Conservation (phyloP, 2,888 invertebrate species). For the Neria commutata region DNA sequence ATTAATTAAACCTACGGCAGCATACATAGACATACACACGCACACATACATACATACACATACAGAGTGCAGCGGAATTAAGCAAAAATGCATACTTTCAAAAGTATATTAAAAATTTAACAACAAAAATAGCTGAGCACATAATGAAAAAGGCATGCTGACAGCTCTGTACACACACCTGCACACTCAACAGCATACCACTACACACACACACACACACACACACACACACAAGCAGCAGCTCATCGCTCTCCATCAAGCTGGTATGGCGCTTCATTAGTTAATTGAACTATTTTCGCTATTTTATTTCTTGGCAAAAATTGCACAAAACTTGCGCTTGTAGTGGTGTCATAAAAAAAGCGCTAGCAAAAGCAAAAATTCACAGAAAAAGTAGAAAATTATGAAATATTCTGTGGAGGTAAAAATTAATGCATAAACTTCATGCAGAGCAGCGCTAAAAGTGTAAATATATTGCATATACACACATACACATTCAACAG, state of each 20-base stretch:
- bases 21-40: not conserved
- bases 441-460: not conserved
- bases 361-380: not conserved
- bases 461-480: not conserved
- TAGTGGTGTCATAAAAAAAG: not conserved
- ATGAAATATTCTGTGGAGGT: not conserved
- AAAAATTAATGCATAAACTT: not conserved
- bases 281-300: not conserved
- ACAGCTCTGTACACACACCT: not conserved
- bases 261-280: not conserved
- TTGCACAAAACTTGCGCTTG: too few species aligned
- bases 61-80: too few species aligned
- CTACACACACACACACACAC: not conserved
- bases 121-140: too few species aligned
- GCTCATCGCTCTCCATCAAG: not conserved
- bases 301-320: too few species aligned
- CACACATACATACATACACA: not conserved
- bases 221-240: not conserved
- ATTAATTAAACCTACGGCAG: not conserved
- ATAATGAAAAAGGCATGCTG: not conserved
- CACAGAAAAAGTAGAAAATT: not conserved
- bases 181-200: not conserved
- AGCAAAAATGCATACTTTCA: too few species aligned
- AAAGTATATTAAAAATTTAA: too few species aligned
- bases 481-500: not conserved